Base-by-base conservation (phyloP, 1,140 invertebrate species). In the Oscheius sp. region DNA sequence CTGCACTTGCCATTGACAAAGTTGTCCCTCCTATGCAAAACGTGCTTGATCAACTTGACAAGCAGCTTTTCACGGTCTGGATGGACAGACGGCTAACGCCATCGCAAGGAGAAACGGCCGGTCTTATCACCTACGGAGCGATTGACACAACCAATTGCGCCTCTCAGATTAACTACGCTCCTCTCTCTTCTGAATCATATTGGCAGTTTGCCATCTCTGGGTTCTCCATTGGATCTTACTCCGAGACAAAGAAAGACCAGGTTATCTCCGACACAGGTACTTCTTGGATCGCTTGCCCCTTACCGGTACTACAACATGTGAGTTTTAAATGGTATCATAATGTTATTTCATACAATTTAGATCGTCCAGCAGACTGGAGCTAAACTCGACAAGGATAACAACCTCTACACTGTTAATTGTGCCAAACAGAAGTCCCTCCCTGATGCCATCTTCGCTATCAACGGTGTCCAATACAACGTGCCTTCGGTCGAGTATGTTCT, bases 191-290 rank as follows among this genome's bases (percentile, higher is more conserved):
- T 10, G 46, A 58, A 38, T 73, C 75, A 28, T 79, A 79, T 67
- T 79, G 78, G 78, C 78, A 79, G 64, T 79, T 79, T 76, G 31
- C 61, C 3, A 67, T 77, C 26, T 32, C 64, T 26, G 73, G 35
- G 20, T 75, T 77, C 73, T 3, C 61, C 32, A 64, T 79, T 45
- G 78, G 78, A 62, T 32, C 61, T 18, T 79, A 76, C 78, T 68
- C 58, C 10, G 52, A 69, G 72, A 64, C 29, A 65, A 73, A 67
- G 34, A 46, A 34, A 18, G 15, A 63, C 18, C 32, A 77, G 58
- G 78, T 76, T 35, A 79, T 79, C 68, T 79, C 78, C 28, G 78
- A 79, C 67, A 79, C 78, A 28, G 78, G 78, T 35, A 79, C 78
- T 29, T 77, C 78, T 0, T 76, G 66, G 62, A 18, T 79, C 46